Conservation (phyloP, 2,888 invertebrate genomes). For the Osmoderma eremita region DNA sequence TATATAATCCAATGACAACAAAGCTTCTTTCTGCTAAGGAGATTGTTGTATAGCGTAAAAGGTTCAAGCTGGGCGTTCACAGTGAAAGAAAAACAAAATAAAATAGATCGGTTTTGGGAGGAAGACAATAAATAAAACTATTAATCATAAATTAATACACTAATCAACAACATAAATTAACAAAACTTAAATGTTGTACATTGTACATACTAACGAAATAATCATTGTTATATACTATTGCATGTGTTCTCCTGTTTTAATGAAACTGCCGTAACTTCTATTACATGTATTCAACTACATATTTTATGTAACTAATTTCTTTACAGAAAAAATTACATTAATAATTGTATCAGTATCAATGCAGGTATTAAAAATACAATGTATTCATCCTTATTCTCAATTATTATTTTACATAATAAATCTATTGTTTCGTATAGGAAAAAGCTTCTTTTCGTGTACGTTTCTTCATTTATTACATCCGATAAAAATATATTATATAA, state of each 20-base stretch:
- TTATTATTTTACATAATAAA: constrained; percentile 22
- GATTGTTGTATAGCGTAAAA: background rate
- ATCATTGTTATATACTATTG: constrained; percentile 43
- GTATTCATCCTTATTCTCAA: constrained; percentile 21
- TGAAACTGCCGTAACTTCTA: constrained; percentile 2
- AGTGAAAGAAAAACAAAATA: constrained; percentile 1
- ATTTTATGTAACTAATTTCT: constrained; percentile 37
- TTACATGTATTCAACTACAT: constrained; percentile 33
- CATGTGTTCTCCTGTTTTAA: constrained; percentile 37
- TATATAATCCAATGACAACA: constrained; percentile 10
- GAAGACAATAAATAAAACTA: constrained; percentile 41
- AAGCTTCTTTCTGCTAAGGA: background rate
- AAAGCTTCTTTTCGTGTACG: constrained; percentile 32
- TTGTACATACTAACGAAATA: constrained; percentile 59
- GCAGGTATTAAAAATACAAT: constrained; percentile 42
- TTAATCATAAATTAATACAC: constrained; percentile 51
- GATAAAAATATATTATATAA: constrained; percentile 41
- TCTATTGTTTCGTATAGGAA: constrained; percentile 41
- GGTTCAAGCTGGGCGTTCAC: constrained; percentile 30
- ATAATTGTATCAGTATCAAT: constrained; percentile 8
- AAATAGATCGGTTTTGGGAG: constrained; percentile 2
- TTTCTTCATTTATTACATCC: constrained; percentile 23
- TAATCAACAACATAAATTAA: constrained; percentile 55
- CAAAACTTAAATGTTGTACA: constrained; percentile 58
- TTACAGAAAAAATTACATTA: constrained; percentile 40